Base-by-base conservation (phyloP, 2,113 vertebrate genomes). In the Megalops atlanticus region DNA sequence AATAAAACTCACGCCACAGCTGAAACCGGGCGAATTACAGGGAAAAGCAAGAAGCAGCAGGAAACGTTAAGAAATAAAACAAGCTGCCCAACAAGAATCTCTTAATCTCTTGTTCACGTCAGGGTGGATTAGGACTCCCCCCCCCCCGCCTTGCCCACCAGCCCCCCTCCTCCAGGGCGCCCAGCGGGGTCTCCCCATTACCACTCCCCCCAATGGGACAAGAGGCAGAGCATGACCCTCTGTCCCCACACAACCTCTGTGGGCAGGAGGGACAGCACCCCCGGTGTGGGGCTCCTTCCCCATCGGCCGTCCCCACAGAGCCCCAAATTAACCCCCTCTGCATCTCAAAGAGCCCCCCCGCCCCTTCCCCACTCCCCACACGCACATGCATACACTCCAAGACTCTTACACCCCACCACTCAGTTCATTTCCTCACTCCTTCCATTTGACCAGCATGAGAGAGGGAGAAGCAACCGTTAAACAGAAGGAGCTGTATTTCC, bases 71-170 rank as follows among this genome's bases (percentile, higher is more conserved):
- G 85, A 84, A 86, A 86, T 86, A 86, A 86, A 85, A 80, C 83
- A 49, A 16, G 64, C 15, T 47, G 11, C 1, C 70, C 24, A 39
- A 58, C 21, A 84, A 79, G 84, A 82, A 81, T 80, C 87, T 88
- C 84, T 86, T 88, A 85, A 88, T 86, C 85, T 86, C 85, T 83
- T 86, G 80, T 82, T 74, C 80, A 85, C 85, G 82, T 88, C 82
- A 84, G 84, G 80, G 84, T 82, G 84, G 83, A 88, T 86, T 88
- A 88, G 84, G 80, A 81, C 84, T 73, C 87, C 87, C 83, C 86
- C 85, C 36, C 27, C 80, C 79, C 78, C 80, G 35, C 72, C 54
- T 2, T 58, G 33, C 36, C 36, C 14, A 39, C 2, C 18, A 31
- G n/a, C 27, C 80, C 75, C 58, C 77, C 75, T 82, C 83, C 79